Percentiles rank a stretch among this genome's conserved stretches.
Conservation (phyloP, 2,113 vertebrate genomes). For the Chaetops frenatus region DNA sequence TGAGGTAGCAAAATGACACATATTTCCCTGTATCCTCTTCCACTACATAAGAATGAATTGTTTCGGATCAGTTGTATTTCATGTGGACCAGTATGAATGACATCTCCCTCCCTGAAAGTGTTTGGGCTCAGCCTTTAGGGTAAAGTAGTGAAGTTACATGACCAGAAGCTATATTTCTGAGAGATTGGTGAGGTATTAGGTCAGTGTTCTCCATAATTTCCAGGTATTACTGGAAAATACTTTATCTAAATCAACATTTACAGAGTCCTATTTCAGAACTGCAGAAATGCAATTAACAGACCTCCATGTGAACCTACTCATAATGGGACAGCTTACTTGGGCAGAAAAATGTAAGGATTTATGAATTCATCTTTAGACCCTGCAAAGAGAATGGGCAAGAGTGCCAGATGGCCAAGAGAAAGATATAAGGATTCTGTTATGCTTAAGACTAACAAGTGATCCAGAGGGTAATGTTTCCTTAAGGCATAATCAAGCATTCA, state of each 20-base stretch:
- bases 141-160: neutral
- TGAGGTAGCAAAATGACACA: neutral
- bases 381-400: neutral
- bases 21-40: neutral
- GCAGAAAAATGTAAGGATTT: neutral
- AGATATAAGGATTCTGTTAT: neutral
- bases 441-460: slow-evolving; percentile 9
- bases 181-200: neutral
- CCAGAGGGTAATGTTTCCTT: slow-evolving; percentile 42
- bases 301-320: neutral
- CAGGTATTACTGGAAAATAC: neutral
- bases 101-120: neutral
- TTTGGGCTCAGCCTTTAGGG: neutral
- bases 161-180: neutral
- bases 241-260: neutral
- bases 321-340: neutral
- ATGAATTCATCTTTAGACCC: neutral
- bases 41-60: neutral
- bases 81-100: neutral
- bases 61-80: neutral
- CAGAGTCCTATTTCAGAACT: neutral
- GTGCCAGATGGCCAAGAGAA: neutral
- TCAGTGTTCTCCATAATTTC: neutral
- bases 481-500: slow-evolving; percentile 51
- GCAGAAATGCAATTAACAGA: neutral